Evolutionary conservation across 2,888 invertebrate species (phyloP).

Genomic region (Limnephilus auricula): DNA sequence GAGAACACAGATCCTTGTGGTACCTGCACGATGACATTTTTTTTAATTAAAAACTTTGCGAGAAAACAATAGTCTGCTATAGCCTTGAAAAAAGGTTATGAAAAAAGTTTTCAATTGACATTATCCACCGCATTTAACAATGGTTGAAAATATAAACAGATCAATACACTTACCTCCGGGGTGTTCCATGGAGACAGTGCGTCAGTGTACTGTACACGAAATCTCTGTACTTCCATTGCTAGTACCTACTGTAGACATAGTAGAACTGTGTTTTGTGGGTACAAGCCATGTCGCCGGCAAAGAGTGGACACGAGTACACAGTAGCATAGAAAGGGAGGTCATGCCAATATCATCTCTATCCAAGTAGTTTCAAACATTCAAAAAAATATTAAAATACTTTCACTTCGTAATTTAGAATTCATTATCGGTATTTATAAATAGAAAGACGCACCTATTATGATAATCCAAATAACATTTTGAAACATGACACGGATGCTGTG

Average conservation of each 20-base stretch:
- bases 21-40: too few species aligned
- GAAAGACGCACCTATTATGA: background rate
- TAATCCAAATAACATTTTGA: background rate
- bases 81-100: too few species aligned
- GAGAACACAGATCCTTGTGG: too few species aligned
- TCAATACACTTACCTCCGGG: too few species aligned
- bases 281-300: background rate
- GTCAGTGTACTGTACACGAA: background rate
- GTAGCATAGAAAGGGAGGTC: background rate
- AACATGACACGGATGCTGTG: conserved; percentile 2
- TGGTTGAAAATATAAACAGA: background rate
- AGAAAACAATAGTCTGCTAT: too few species aligned
- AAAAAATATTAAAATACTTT: background rate
- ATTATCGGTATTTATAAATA: background rate
- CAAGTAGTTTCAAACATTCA: background rate
- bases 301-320: background rate
- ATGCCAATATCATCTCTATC: background rate
- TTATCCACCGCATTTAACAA: background rate
- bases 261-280: background rate
- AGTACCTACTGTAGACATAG: background rate
- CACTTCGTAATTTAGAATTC: background rate
- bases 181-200: background rate
- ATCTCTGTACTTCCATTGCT: background rate
- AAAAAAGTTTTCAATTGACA: background rate
- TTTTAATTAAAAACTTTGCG: too few species aligned